Conservation (phyloP, 1,140 invertebrate genomes). For the Parasteatoda tepidariorum region DNA sequence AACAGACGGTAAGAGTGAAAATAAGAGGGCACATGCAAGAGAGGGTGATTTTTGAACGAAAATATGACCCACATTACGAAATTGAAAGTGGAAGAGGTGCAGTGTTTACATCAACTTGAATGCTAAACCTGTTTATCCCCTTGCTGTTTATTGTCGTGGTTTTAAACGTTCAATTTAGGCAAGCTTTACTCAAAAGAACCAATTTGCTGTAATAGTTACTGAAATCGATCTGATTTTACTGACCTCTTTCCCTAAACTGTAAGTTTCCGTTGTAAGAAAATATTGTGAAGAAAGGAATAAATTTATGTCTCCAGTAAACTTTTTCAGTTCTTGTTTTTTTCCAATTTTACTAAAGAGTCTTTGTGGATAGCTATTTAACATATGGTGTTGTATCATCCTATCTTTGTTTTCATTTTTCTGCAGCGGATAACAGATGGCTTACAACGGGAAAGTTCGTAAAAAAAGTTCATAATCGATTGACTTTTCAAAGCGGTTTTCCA, state of each 20-base stretch:
- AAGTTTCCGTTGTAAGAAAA: not conserved
- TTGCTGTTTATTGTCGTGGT: not conserved
- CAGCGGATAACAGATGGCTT: constrained; percentile 28
- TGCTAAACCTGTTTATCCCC: constrained; percentile 50
- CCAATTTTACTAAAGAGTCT: not conserved
- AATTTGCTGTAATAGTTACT: constrained; percentile 17
- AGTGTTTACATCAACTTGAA: constrained; percentile 33
- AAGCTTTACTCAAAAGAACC: constrained; percentile 3
- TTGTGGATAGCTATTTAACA: not conserved
- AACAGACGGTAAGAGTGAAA: constrained; percentile 25
- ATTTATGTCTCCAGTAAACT: not conserved
- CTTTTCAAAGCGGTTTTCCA: too few relatives aligned
- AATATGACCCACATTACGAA: constrained; percentile 48
- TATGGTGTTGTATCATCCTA: not conserved
- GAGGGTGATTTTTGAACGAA: constrained; percentile 14
- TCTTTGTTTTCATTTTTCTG: constrained; percentile 13
- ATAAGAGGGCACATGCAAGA: constrained; percentile 26
- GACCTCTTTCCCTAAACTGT: not conserved
- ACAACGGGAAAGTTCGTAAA: not conserved
- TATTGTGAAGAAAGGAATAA: not conserved
- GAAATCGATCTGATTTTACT: constrained; percentile 6
- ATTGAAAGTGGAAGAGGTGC: constrained; percentile 44
- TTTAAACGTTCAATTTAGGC: constrained; percentile 1
- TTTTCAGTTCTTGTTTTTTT: constrained; percentile 7
- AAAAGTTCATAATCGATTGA: too few relatives aligned